Conservation (phyloP, 2,888 invertebrate genomes). For the Pristionchus mayeri region DNA sequence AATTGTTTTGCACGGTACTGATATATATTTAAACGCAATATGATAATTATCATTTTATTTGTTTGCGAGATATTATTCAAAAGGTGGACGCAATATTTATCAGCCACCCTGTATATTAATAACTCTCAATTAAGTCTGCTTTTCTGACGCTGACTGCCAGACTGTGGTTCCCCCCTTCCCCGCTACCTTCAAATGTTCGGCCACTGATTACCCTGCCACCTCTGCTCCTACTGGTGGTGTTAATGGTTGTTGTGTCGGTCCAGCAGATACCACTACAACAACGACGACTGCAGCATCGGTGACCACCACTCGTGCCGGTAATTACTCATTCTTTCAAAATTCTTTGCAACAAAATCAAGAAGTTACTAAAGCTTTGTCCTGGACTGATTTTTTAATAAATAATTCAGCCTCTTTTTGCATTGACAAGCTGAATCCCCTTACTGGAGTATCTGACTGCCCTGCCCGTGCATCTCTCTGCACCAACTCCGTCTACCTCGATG, state of each 20-base stretch:
- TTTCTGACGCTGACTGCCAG: neutral
- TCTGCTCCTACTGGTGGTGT: neutral
- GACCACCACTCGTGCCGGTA: neutral
- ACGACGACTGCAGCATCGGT: neutral
- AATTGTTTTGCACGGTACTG: too few species aligned
- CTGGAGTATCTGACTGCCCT: conserved; percentile 42
- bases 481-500: conserved; percentile 13
- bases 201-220: neutral
- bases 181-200: neutral
- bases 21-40: too few species aligned
- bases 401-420: too few species aligned
- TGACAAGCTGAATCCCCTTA: conserved; percentile 37
- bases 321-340: neutral
- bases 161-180: too few species aligned
- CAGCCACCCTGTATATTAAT: too few species aligned
- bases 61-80: too few species aligned
- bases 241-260: neutral
- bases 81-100: too few species aligned
- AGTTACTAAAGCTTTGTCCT: too few species aligned
- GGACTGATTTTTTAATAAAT: too few species aligned
- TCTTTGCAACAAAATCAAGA: too few species aligned
- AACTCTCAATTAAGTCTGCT: neutral
- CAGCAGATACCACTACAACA: neutral
- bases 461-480: conserved; percentile 33
- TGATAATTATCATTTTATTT: too few species aligned